Evolutionary conservation across 2,888 invertebrate species (phyloP), one percentile per base, ranked within the genome.

Genomic region (Habrosyne pyritoides): DNA sequence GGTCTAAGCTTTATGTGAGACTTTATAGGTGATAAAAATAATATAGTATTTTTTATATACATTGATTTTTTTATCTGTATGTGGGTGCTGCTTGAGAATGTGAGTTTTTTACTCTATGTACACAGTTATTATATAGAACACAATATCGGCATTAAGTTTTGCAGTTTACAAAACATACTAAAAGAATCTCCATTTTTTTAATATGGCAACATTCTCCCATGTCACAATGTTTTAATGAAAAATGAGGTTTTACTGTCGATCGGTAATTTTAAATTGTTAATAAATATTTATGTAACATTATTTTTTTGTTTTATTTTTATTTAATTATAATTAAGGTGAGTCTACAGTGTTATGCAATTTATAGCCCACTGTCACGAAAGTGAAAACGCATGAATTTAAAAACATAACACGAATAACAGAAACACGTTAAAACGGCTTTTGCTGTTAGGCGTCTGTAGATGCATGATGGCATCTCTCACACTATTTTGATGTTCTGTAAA

Each of bases 321-420:
- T 77, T 73, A 68, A 66, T 66, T 61, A 63, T 53, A 21, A 53
- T 59, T 67, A 73, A 71, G 81, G 86, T 86, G 86, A 84, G 87
- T 87, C 87, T 86, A 86, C 84, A 76, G 88, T 89, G 89, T 89
- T 90, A 91, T 90, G 91, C 91, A 91, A 90, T 90, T 91, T 91
- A 89, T 88, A 84, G 75, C 77, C 84, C 84, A 79, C 79, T 64
- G 56, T 18, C 42, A 42, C 33, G n/a, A 33, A 33, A n/a, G n/a
- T 33, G 33, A 33, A 33, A 53, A 61, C 22, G 54, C 49, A 55
- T 52, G 53, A 59, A 55, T 66, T 56, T 55, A 61, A 60, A 66
- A 59, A 66, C 61, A 64, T 57, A 54, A 67, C 68, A 71, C 67
- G 70, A 55, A 57, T 53, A 52, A 52, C 52, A 53, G 47, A 18